phyloP scores from a whole-genome alignment of 2,888 invertebrate genomes.

The Apamea sordens region DNA sequence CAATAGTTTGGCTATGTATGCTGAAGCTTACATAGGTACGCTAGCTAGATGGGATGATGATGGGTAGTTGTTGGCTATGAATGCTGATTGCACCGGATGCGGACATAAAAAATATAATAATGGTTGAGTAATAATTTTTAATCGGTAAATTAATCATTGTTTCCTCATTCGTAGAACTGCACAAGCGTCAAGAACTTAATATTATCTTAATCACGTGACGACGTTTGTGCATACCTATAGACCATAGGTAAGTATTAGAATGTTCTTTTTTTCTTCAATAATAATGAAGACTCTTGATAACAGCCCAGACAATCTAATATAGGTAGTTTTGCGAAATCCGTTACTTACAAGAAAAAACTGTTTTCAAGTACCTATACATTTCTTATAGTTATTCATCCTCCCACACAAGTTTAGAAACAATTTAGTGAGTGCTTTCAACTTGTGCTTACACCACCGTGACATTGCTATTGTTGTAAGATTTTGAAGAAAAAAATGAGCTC shows the following conservation, averaged over 20 bases:
- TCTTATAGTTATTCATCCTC: slow-evolving; percentile 36
- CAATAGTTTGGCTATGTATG: no score
- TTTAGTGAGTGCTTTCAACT: slow-evolving; percentile 47
- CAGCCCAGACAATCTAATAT: neutral
- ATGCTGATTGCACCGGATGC: neutral
- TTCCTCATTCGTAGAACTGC: neutral
- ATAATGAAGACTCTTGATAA: neutral
- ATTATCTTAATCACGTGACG: neutral
- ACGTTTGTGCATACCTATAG: neutral
- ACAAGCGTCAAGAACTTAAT: slow-evolving; percentile 1
- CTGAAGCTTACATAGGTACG: no score
- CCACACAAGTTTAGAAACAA: slow-evolving; percentile 31
- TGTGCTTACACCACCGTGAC: slow-evolving; percentile 45
- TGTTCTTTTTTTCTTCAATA: neutral
- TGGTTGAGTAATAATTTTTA: neutral
- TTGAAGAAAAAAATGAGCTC: slow-evolving; percentile 6
- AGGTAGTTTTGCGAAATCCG: neutral
- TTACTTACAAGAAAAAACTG: slow-evolving; percentile 4
- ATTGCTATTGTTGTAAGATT: slow-evolving; percentile 20
- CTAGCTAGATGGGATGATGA: neutral
- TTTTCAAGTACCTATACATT: neutral
- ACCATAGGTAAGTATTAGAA: neutral
- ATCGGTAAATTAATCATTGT: neutral
- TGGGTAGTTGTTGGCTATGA: neutral
- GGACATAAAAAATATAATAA: neutral